These are phyloP conservation scores for Lasiurus cinereus DNA, from an alignment of 2,113 vertebrate species.

Conservation along the genomic window DNA sequence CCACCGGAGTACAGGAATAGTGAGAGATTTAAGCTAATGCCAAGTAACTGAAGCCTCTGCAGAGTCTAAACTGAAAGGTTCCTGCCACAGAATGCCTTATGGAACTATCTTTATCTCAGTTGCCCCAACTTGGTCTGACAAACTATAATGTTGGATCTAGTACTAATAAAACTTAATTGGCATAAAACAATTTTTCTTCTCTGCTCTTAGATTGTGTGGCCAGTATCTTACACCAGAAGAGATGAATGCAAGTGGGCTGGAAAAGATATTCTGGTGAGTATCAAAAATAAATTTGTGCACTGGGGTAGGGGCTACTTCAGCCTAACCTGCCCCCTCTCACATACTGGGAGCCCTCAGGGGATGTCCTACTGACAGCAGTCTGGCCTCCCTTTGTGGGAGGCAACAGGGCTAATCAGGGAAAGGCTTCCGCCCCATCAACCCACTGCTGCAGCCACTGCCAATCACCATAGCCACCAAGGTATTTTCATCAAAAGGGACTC, in stretches of 20 bases:
- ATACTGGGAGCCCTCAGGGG: too few species aligned
- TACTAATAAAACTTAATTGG: background rate
- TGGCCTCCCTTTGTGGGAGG: too few species aligned
- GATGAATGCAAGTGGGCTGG: conserved; percentile 99
- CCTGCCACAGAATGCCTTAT: background rate
- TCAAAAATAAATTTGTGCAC: background rate
- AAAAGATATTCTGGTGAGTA: conserved; percentile 96
- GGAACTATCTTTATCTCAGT: background rate
- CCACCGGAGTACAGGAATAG: background rate
- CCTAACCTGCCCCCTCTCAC: too few species aligned
- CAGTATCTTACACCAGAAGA: conserved; percentile 93
- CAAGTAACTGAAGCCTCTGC: background rate
- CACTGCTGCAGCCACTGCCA: too few species aligned
- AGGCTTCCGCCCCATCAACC: too few species aligned
- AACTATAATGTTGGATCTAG: background rate
- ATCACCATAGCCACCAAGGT: too few species aligned
- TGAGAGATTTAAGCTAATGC: background rate
- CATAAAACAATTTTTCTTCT: conserved; percentile 82
- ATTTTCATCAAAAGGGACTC: too few species aligned
- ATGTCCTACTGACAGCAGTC: too few species aligned
- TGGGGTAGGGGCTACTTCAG: too few species aligned
- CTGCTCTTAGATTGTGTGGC: conserved; percentile 94
- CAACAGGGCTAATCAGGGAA: too few species aligned
- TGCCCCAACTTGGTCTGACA: background rate
- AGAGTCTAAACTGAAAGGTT: background rate